Base-by-base conservation (phyloP, 2,888 invertebrate genomes). In the Cetonia aurata region DNA sequence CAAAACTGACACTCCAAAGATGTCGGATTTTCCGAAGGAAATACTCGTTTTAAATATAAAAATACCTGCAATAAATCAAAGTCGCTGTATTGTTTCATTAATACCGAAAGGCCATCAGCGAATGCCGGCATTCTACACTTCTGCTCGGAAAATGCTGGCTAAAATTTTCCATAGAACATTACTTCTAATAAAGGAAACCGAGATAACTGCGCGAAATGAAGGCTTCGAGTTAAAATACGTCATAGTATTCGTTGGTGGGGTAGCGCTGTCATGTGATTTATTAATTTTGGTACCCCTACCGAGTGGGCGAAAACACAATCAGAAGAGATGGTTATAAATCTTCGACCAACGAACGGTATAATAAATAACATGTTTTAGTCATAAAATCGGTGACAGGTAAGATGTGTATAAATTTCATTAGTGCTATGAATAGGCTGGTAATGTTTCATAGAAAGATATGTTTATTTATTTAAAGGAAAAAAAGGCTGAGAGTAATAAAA, bases 111-210 rank as follows among this genome's bases (percentile, higher is more conserved):
- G 15, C n/a, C n/a, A n/a, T n/a, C n/a, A n/a, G 33, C 15, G 55
- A n/a, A n/a, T 56, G 37, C 4, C 33, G 9, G 15, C 37, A 50
- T 37, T 33, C 50, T 50, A 6, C 4, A 25, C 50, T 50, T 15
- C 15, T 13, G 37, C 33, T 12, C 10, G 17, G 13, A 8, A 65
- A 50, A 65, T 65, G 37, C 50, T 50, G n/a, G 8, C 50, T 37
- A 65, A 65, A 33, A 65, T 65, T 65, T 65, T 50, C 62, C 50
- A 19, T 6, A 12, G 62, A 50, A 65, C 62, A 50, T 65, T 65
- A 65, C 50, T 65, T 65, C 62, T 65, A 65, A 65, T 65, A 52
- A 65, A 50, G 62, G 62, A 65, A 65, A 33, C 52, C 50, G 62
- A 52, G 62, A 65, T 65, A 65, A 52, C 52, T 37, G 46, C 33